phyloP scores from a whole-genome alignment of 2,797 vertebrate species.

The Erethizon dorsatum region DNA sequence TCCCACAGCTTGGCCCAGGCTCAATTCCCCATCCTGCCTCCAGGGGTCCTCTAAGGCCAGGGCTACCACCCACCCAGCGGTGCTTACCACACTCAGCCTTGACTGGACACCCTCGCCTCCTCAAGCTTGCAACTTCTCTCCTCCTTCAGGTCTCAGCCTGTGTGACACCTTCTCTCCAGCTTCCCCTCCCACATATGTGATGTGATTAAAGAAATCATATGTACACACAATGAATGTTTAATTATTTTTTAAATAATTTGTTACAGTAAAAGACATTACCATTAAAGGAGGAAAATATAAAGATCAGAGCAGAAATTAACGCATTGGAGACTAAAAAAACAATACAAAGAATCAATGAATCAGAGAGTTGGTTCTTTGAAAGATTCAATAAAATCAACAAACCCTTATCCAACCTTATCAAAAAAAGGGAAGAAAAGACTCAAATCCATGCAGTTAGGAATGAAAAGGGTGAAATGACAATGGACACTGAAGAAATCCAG shows the following conservation, averaged over 20 bases:
- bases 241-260: not conserved
- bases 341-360: no score
- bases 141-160: not conserved
- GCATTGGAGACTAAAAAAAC: no score
- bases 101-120: rapidly evolving
- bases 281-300: not conserved
- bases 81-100: not conserved
- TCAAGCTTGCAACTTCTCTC: rapidly evolving
- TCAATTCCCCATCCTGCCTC: not conserved
- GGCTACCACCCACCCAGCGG: rapidly evolving
- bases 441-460: no score
- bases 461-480: no score
- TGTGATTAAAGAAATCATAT: not conserved
- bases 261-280: not conserved
- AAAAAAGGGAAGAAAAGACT: no score
- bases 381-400: no score
- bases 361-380: no score
- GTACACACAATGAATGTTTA: not conserved
- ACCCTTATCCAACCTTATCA: no score
- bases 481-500: no score
- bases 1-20: rapidly evolving
- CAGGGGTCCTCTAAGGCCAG: not conserved
- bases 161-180: rapidly evolving
- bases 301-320: no score
- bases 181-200: not conserved